Conservation (phyloP, 2,888 invertebrate species). For the Cryptops parisi region DNA sequence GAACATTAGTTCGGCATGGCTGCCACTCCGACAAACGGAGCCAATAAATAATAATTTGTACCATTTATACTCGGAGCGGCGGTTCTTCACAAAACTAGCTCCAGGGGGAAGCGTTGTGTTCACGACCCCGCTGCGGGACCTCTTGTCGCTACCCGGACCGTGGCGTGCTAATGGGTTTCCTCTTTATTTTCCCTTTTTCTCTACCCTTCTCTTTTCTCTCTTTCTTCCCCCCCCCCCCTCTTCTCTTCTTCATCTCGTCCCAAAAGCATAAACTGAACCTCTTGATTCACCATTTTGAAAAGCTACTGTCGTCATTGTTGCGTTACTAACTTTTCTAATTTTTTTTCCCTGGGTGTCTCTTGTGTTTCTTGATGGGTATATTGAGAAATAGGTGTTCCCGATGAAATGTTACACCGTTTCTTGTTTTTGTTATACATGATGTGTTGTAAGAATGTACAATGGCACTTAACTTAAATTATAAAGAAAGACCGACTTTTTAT, state of each 20-base stretch:
- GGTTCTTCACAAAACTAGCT: background rate
- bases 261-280: background rate
- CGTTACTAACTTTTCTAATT: too few species aligned
- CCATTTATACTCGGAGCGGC: constrained; percentile 4
- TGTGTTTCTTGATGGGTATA: too few species aligned
- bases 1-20: constrained; percentile 11
- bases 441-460: too few species aligned
- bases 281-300: background rate
- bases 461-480: too few species aligned
- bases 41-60: constrained; percentile 14
- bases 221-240: background rate
- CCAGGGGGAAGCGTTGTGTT: background rate
- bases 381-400: too few species aligned
- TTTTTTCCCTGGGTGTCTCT: too few species aligned
- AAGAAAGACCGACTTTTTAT: too few species aligned
- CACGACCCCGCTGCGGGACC: background rate
- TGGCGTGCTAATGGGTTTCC: background rate
- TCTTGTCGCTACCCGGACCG: background rate
- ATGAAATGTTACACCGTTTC: too few species aligned
- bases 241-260: background rate
- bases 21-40: constrained; percentile 5
- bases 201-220: background rate
- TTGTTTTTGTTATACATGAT: too few species aligned
- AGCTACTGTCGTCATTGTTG: too few species aligned
- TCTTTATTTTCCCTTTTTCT: background rate